Evolutionary conservation across 1,140 invertebrate genomes (phyloP).

Genomic region (Onthophagus taurus): DNA sequence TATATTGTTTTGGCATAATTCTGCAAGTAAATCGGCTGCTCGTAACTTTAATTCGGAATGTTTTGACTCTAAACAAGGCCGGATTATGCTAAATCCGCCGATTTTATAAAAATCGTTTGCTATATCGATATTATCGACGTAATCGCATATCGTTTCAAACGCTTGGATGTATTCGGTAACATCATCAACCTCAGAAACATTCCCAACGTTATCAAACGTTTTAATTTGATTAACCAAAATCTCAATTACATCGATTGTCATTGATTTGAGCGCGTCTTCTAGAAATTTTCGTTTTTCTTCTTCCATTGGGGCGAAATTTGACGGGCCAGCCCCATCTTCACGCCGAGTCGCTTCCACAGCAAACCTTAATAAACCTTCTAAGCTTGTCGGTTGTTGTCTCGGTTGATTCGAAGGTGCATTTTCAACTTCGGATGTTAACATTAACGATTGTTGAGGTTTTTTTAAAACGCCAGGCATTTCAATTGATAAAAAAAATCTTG

Average conservation of each 20-base stretch:
- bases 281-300: slow-evolving; percentile 57
- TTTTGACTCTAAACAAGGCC: slow-evolving; percentile 51
- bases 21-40: slow-evolving; percentile 58
- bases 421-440: no score
- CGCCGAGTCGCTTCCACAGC: slow-evolving; percentile 51
- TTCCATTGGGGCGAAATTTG: slow-evolving; percentile 44
- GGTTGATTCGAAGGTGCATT: no score
- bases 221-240: slow-evolving; percentile 51
- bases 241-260: slow-evolving; percentile 56
- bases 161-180: slow-evolving; percentile 44
- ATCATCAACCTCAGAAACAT: slow-evolving; percentile 40
- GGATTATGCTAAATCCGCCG: slow-evolving; percentile 62
- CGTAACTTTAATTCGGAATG: slow-evolving; percentile 50
- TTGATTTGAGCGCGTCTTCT: slow-evolving; percentile 53
- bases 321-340: slow-evolving; percentile 44
- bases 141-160: slow-evolving; percentile 52
- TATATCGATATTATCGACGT: slow-evolving; percentile 59
- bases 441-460: no score
- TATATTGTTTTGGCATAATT: slow-evolving; percentile 70
- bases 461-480: no score
- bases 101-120: slow-evolving; percentile 76
- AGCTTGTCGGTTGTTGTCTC: slow-evolving; percentile 32
- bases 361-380: slow-evolving; percentile 52
- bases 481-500: no score
- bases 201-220: slow-evolving; percentile 43